A percentile compares a stretch with the other conserved stretches of the same genome.
Evolutionary conservation across 2,797 vertebrate genomes (phyloP).

Genomic region (Karalla daura): DNA sequence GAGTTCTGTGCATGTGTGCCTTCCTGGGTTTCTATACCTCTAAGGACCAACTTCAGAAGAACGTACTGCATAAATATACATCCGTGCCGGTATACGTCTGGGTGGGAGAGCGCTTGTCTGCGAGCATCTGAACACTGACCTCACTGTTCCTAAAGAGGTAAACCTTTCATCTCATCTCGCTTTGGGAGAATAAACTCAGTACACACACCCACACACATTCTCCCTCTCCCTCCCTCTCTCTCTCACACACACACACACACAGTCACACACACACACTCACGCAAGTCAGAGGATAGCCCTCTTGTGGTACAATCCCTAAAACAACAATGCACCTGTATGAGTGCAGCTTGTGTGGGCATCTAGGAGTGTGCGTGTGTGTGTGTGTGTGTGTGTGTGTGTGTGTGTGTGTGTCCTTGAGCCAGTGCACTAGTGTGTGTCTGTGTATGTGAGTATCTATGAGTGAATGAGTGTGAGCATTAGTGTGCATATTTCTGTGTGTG

Average conservation of each 20-base stretch:
- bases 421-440: constrained; percentile 9
- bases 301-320: not conserved
- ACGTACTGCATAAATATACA: not conserved
- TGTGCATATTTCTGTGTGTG: constrained; percentile 16
- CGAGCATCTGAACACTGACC: constrained; percentile 4
- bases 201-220: constrained; percentile 8
- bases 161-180: not conserved
- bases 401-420: constrained; percentile 23
- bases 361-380: constrained; percentile 2
- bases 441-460: not conserved
- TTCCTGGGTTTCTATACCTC: constrained; percentile 20
- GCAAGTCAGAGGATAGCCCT: not conserved
- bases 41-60: not conserved
- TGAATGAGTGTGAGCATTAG: constrained; percentile 20
- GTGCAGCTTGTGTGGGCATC: constrained; percentile 1
- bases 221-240: too few relatives aligned
- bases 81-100: not conserved
- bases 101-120: not conserved
- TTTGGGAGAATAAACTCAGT: not conserved
- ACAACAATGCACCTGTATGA: constrained; percentile 4
- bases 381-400: not conserved
- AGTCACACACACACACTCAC: not conserved
- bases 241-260: not conserved
- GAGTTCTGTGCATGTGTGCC: constrained; percentile 24
- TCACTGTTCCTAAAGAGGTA: not conserved